phyloP scores from a whole-genome alignment of 2,113 vertebrate species.

The Gracilinanus agilis region DNA sequence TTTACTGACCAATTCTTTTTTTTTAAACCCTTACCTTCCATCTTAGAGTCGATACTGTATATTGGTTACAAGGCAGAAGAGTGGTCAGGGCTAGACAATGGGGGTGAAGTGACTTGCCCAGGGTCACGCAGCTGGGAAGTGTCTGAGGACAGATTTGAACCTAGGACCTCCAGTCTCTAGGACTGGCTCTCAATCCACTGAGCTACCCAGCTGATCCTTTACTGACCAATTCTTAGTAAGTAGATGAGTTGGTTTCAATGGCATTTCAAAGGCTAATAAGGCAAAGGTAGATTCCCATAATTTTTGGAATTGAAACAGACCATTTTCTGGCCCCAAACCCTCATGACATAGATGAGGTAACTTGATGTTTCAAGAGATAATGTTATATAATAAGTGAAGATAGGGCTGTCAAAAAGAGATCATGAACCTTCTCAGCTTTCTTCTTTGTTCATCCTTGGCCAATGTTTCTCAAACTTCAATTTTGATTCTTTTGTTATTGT shows the following conservation, averaged over 20 bases:
- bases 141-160: no score
- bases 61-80: no score
- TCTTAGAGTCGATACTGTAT: no score
- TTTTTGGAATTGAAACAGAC: background rate
- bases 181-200: no score
- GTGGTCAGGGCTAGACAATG: no score
- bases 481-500: background rate
- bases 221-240: constrained; percentile 8
- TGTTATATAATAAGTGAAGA: background rate
- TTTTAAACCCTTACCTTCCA: no score
- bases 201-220: no score
- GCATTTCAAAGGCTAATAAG: constrained; percentile 30
- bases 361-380: background rate
- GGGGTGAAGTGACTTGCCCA: no score
- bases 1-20: constrained; percentile 10
- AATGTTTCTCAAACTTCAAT: background rate
- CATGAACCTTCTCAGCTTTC: background rate
- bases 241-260: constrained; percentile 14
- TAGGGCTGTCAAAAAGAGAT: background rate
- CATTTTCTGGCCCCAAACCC: background rate
- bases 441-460: background rate
- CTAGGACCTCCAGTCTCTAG: no score
- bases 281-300: background rate
- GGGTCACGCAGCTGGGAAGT: no score
- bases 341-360: background rate